phyloP scores from a whole-genome alignment of 2,888 invertebrate species.

The Drosophila kuntzei region DNA sequence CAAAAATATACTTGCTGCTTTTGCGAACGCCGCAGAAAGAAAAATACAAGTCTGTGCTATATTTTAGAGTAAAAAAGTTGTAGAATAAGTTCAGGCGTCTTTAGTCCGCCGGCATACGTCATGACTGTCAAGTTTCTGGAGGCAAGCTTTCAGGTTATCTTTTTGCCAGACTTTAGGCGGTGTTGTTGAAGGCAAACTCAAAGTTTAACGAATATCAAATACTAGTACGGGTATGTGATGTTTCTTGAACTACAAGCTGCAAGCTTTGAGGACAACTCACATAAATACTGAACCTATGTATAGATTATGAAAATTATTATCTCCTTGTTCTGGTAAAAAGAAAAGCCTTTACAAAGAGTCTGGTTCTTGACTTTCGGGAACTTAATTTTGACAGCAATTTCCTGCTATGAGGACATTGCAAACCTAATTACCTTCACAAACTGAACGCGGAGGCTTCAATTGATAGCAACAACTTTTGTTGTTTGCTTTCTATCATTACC shows the following conservation, averaged over 20 bases:
- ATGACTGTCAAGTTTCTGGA: slow-evolving; percentile 48
- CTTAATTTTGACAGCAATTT: slow-evolving; percentile 56
- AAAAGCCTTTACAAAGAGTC: neutral
- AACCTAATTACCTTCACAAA: slow-evolving; percentile 53
- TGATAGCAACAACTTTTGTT: slow-evolving; percentile 49
- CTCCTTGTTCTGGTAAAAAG: neutral
- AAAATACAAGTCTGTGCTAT: slow-evolving; percentile 24
- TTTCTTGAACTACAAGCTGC: neutral
- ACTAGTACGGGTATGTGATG: neutral
- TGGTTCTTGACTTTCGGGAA: slow-evolving; percentile 13
- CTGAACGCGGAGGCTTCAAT: slow-evolving; percentile 30
- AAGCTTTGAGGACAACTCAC: neutral
- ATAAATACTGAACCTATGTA: slow-evolving; percentile 9
- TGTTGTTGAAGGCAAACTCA: slow-evolving; percentile 32
- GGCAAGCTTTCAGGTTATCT: slow-evolving; percentile 40
- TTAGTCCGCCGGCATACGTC: slow-evolving; percentile 40
- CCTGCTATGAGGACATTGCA: slow-evolving; percentile 47
- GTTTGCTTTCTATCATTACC: slow-evolving; percentile 51
- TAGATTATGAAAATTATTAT: slow-evolving; percentile 21
- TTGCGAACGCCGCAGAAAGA: slow-evolving; percentile 13
- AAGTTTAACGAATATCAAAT: neutral
- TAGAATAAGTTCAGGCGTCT: slow-evolving; percentile 60
- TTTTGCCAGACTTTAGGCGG: slow-evolving; percentile 34
- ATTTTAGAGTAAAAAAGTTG: slow-evolving; percentile 36
- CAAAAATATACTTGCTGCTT: slow-evolving; percentile 33